phyloP scores from a whole-genome alignment of 2,888 invertebrate species.

The Pherbina coryleti region DNA sequence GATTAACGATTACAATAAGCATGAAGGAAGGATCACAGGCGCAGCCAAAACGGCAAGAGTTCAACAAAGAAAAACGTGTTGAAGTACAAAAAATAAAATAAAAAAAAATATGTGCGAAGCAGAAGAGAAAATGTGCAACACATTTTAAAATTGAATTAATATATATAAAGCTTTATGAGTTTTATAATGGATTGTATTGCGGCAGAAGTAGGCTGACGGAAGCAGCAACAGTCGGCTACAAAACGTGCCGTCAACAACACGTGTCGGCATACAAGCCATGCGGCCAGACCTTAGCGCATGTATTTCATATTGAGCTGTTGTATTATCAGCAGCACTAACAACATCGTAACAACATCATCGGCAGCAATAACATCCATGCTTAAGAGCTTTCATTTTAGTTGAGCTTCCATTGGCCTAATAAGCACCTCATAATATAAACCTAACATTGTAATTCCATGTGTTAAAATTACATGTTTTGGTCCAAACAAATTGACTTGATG shows the following conservation, averaged over 20 bases:
- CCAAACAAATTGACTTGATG: not conserved
- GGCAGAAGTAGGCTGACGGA: not conserved
- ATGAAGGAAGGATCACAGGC: not conserved
- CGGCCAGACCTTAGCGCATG: not conserved
- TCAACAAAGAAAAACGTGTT: not conserved
- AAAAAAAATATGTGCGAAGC: too few relatives aligned
- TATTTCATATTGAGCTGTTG: not conserved
- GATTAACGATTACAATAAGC: not conserved
- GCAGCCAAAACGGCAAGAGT: not conserved
- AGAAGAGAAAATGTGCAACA: not conserved
- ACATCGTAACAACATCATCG: not conserved
- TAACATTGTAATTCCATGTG: slow-evolving; percentile 1
- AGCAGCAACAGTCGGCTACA: not conserved
- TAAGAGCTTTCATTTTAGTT: too few relatives aligned
- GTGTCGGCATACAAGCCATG: not conserved
- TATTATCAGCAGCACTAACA: slow-evolving; percentile 13
- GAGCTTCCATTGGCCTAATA: not conserved
- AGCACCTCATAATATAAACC: slow-evolving; percentile 13
- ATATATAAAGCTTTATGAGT: not conserved
- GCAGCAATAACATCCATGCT: not conserved
- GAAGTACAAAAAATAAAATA: too few relatives aligned
- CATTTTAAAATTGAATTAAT: slow-evolving; percentile 8
- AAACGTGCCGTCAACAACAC: not conserved
- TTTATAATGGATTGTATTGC: not conserved
- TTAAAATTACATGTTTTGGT: not conserved